Evolutionary conservation across 2,888 invertebrate genomes (phyloP), one percentile per base, ranked within the genome.

Genomic region (Teinopalpus imperialis): DNA sequence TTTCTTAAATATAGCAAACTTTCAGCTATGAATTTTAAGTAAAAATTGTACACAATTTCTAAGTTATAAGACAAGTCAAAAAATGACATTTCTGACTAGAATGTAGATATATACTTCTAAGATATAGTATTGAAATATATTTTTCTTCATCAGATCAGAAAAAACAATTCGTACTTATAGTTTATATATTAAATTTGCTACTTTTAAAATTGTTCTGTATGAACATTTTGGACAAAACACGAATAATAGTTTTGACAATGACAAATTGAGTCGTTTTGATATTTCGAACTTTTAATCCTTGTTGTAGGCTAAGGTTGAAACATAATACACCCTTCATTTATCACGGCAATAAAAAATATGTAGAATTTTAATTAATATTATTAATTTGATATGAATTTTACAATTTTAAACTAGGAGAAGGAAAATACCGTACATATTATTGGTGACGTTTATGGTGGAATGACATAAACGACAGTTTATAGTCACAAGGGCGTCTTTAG

Each of bases 1-100:
- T 81, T 86, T 43, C 60, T 73, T 47, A 86, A 66, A 66, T 88
- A 88, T 42, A 80, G 57, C 39, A 80, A 65, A 10, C 70, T 63
- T 57, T 86, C 87, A 35, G 78, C 70, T 14, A 80, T 49, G 56
- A 81, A 69, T 58, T 74, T 71, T 49, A 77, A 58, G 53, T 87
- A 87, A 63, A 78, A 73, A 53, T 66, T 73, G 60, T 81, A 74
- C 40, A 81, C 64, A 53, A 63, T 59, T 53, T 79, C 77, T 23
- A 72, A 57, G 52, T 74, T 69, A 48, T 72, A 71, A 30, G 65
- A 54, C 29, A 66, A 61, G 46, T 70, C 67, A 58, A 53, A 63
- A 59, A 63, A 63, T 69, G 78, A 66, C 86, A 87, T 87, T 80
- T 83, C 81, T 59, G 57, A 63, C 59, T 59, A 56, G 54, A 57